phyloP scores from a whole-genome alignment of 2,888 invertebrate genomes.

The Cistogaster globosa region DNA sequence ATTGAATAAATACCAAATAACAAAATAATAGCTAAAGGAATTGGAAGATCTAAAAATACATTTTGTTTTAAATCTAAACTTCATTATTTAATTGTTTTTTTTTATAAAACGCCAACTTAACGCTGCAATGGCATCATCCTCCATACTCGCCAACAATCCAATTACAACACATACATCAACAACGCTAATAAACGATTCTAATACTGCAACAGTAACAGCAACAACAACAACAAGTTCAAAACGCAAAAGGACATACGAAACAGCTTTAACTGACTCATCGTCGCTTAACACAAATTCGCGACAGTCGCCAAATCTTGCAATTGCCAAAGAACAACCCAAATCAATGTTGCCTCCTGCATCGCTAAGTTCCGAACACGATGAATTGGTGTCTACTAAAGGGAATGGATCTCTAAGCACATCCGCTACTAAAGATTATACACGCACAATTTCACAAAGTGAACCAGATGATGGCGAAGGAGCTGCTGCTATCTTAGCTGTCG shows the following conservation, averaged over 20 bases:
- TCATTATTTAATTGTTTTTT: constrained; percentile 45
- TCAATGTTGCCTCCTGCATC: constrained; percentile 68
- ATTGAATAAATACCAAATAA: constrained; percentile 4
- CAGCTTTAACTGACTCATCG: constrained; percentile 76
- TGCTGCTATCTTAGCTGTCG: constrained; percentile 52
- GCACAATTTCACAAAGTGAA: constrained; percentile 79
- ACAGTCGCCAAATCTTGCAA: constrained; percentile 62
- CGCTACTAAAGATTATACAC: constrained; percentile 77
- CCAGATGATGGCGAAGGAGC: constrained; percentile 74
- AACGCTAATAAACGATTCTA: constrained; percentile 68
- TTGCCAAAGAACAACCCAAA: constrained; percentile 57
- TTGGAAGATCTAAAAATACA: constrained; percentile 1
- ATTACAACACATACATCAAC: constrained; percentile 77
- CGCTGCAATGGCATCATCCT: constrained; percentile 81
- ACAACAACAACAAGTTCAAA: constrained; percentile 75
- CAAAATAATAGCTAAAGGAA: constrained; percentile 11
- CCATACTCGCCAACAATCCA: constrained; percentile 80
- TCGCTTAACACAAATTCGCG: constrained; percentile 45
- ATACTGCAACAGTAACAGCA: constrained; percentile 59
- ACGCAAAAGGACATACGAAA: constrained; percentile 81
- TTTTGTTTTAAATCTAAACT: constrained; percentile 39
- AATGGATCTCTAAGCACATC: constrained; percentile 52
- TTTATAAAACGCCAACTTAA: constrained; percentile 42
- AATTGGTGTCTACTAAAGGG: constrained; percentile 56
- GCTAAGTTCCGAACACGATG: constrained; percentile 40